Percentiles rank a stretch among this genome's conserved stretches.
phyloP scores from a whole-genome alignment of 2,113 vertebrate genomes.

The Cnemophilus loriae region DNA sequence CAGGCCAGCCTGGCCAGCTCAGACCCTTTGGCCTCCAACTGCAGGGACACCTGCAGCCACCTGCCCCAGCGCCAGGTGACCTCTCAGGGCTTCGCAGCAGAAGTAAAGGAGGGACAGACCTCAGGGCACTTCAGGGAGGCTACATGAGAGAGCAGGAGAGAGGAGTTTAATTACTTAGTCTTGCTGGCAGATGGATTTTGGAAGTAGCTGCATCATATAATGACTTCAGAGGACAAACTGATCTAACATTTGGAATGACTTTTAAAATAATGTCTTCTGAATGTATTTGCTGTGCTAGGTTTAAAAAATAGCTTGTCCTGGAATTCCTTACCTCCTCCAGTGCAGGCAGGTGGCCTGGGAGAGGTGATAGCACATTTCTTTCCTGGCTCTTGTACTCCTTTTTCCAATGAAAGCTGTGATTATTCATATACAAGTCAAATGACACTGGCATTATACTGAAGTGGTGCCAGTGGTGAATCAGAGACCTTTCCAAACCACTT shows the following conservation, averaged over 20 bases:
- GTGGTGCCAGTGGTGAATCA: not conserved
- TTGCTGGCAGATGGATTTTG: not conserved
- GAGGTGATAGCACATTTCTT: not conserved
- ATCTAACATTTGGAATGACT: not conserved
- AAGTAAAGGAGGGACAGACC: not conserved
- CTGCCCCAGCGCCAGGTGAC: not conserved
- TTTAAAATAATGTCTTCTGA: not conserved
- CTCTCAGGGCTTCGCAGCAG: fast-evolving
- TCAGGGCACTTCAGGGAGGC: not conserved
- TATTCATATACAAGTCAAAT: not conserved
- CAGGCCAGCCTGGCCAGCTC: not conserved
- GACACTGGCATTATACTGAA: not conserved
- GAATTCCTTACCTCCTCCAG: not conserved
- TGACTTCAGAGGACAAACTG: not conserved
- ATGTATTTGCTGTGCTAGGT: not conserved
- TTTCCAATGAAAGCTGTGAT: not conserved
- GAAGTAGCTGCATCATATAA: not conserved
- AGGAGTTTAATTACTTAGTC: not conserved
- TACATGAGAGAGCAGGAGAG: fast-evolving
- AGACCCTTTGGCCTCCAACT: not conserved
- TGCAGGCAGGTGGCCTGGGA: not conserved
- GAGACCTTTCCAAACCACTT: not conserved
- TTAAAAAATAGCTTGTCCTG: not conserved
- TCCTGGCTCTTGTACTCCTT: not conserved
- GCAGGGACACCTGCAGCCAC: not conserved